These are phyloP conservation scores for Sinocyclocheilus grahami DNA, from an alignment of 2,113 vertebrate genomes.

Conservation along the genomic window DNA sequence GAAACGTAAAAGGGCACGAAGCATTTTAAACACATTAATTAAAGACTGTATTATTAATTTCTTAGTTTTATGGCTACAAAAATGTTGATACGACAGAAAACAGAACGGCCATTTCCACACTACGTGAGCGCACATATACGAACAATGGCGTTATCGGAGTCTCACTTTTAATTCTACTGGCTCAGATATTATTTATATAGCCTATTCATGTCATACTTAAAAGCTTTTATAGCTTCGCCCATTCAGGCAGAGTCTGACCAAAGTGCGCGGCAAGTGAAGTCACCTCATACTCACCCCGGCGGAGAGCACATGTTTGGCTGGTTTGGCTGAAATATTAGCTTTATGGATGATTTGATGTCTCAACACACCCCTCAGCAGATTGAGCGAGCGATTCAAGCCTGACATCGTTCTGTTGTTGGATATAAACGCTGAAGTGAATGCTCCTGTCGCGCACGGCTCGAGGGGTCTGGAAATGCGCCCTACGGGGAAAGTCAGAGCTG, in stretches of 20 bases:
- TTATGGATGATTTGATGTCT: constrained; percentile 40
- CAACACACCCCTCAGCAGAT: constrained; percentile 52
- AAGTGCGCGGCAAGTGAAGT: constrained; percentile 2
- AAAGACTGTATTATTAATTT: not conserved
- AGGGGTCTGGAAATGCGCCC: not conserved
- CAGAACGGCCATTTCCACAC: not conserved
- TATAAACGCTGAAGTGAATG: not conserved
- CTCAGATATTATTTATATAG: not conserved
- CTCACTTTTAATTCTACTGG: not conserved
- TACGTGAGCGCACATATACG: constrained; percentile 33
- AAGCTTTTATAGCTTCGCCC: not conserved
- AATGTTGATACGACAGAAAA: not conserved
- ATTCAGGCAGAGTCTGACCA: not conserved
- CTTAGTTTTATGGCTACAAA: not conserved
- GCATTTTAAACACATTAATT: not conserved
- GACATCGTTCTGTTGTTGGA: constrained; percentile 51
- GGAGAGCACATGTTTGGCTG: constrained; percentile 55
- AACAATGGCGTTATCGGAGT: constrained; percentile 33
- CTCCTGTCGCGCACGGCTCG: not conserved
- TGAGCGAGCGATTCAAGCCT: constrained; percentile 46
- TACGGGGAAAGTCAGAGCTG: not conserved
- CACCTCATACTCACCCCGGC: constrained; percentile 54
- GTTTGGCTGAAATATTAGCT: constrained; percentile 55
- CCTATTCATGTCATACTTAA: not conserved
- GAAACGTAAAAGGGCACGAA: not conserved